phyloP scores from a whole-genome alignment of 2,888 invertebrate species.

The Coleophora flavipennella region DNA sequence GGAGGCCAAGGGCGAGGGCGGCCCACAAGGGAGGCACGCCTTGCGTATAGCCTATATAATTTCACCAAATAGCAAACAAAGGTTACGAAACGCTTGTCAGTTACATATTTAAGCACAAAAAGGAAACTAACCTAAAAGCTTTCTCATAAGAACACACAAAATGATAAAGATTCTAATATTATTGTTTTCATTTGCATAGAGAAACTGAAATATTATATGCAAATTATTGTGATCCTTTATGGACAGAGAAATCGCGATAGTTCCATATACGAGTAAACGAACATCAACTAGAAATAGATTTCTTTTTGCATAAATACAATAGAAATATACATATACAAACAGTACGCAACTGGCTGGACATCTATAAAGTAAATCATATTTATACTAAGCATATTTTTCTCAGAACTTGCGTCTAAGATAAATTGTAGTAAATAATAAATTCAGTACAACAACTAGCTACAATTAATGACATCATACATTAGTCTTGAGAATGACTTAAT shows the following conservation, averaged over 20 bases:
- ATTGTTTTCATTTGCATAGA: no score
- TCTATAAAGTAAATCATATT: neutral
- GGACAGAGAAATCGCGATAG: slow-evolving; percentile 19
- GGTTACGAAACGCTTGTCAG: slow-evolving; percentile 17
- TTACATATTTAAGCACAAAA: slow-evolving; percentile 5
- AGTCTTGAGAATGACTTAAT: no score
- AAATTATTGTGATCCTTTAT: slow-evolving; percentile 5
- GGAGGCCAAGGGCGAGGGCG: slow-evolving; percentile 10
- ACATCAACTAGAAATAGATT: neutral
- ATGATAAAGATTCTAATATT: no score
- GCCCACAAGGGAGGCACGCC: slow-evolving; percentile 18
- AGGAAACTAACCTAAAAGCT: no score
- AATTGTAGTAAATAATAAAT: slow-evolving; percentile 6
- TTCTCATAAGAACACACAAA: no score
- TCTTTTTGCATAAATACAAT: neutral
- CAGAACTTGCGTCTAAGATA: no score
- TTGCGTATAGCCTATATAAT: slow-evolving; percentile 8
- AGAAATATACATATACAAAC: neutral
- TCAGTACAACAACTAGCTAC: slow-evolving; percentile 7
- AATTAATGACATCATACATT: slow-evolving; percentile 19
- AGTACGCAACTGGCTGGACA: neutral
- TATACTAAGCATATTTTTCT: no score
- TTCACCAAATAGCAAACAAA: slow-evolving; percentile 18
- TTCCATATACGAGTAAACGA: slow-evolving; percentile 1
- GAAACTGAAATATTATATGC: no score